Evolutionary conservation across 1,140 invertebrate species (phyloP).

Genomic region (Mactra quadrangularis): DNA sequence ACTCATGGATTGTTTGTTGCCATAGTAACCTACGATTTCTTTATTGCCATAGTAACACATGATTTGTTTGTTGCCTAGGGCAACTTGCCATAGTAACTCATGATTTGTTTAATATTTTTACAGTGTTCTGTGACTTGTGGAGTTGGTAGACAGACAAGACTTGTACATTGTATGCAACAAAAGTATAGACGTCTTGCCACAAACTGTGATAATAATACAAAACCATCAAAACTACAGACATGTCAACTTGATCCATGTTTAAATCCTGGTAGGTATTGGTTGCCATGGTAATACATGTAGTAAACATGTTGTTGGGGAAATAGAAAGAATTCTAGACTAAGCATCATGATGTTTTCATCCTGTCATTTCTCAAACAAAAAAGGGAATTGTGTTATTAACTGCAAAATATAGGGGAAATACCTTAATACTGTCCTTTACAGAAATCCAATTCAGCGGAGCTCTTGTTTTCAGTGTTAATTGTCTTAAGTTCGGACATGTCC

Average conservation of each 20-base stretch:
- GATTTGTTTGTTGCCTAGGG: too few relatives aligned
- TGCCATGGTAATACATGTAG: background rate
- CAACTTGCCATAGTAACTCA: too few relatives aligned
- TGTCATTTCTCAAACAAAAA: background rate
- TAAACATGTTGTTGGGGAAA: background rate
- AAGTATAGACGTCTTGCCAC: slow-evolving; percentile 57
- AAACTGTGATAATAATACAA: slow-evolving; percentile 62
- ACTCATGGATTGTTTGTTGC: too few relatives aligned
- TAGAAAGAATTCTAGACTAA: background rate
- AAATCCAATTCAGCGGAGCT: too few relatives aligned
- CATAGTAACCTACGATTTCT: too few relatives aligned
- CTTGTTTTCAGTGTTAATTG: too few relatives aligned
- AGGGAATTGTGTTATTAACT: background rate
- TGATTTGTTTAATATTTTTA: too few relatives aligned
- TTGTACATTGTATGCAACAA: slow-evolving; percentile 70
- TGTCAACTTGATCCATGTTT: slow-evolving; percentile 63
- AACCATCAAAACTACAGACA: slow-evolving; percentile 58
- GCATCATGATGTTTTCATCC: background rate
- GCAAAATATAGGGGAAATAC: background rate
- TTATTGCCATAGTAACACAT: too few relatives aligned
- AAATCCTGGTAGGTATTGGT: slow-evolving; percentile 60
- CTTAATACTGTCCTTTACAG: too few relatives aligned
- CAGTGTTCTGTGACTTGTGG: slow-evolving; percentile 73
- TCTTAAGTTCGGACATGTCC: too few relatives aligned
- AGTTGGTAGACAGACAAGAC: slow-evolving; percentile 62